These are phyloP conservation scores for Gryllus bimaculatus DNA, from an alignment of 1,140 invertebrate genomes.

Conservation along the genomic window DNA sequence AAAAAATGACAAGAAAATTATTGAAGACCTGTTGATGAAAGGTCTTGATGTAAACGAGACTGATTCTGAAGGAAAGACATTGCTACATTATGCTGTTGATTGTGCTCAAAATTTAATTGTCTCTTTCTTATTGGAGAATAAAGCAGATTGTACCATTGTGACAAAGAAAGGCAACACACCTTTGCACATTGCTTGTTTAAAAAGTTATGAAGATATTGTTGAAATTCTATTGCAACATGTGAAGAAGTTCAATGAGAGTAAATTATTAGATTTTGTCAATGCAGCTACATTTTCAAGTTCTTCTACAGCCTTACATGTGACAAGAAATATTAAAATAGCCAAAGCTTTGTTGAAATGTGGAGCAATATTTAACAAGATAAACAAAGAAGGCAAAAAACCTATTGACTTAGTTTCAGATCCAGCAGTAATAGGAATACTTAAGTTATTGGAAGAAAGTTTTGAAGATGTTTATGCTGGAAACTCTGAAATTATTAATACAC, in stretches of 20 bases:
- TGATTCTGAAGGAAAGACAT: conserved; percentile 16
- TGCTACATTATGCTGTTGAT: conserved; percentile 23
- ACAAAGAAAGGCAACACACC: not conserved
- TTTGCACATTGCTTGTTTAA: not conserved
- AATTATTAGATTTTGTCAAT: not conserved
- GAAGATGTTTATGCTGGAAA: not conserved
- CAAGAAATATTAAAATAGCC: not conserved
- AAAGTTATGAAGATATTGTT: not conserved
- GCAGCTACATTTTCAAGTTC: not conserved
- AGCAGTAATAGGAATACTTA: not conserved
- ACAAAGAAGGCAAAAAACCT: not conserved
- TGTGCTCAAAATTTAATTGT: conserved; percentile 21
- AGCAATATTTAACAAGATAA: not conserved
- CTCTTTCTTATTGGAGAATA: not conserved
- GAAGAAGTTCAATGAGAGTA: not conserved
- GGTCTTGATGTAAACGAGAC: not conserved
- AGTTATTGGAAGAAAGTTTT: not conserved
- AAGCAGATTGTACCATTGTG: not conserved
- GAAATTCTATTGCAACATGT: not conserved
- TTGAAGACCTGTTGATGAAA: not conserved
- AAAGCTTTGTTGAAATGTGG: not conserved
- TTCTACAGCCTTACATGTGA: not conserved
- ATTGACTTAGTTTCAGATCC: not conserved
- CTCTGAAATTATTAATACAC: not conserved
- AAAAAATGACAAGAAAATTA: not conserved